phyloP scores from a whole-genome alignment of 2,113 vertebrate genomes.

The Takifugu bimaculatus region DNA sequence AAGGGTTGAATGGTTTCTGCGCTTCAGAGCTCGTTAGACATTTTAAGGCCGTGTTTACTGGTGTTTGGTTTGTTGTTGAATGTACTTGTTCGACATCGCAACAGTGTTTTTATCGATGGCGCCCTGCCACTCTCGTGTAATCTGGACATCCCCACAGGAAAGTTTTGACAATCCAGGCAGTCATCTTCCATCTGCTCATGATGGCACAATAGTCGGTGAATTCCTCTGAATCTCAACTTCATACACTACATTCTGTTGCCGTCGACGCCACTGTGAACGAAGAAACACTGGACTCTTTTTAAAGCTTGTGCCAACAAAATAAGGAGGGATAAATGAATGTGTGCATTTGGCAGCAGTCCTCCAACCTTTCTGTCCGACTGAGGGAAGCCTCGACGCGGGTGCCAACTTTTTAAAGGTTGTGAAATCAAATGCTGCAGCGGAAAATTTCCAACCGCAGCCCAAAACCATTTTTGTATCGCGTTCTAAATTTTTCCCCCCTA shows the following conservation, averaged over 20 bases:
- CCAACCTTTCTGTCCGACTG: slow-evolving; percentile 23
- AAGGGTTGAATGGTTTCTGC: too few relatives aligned
- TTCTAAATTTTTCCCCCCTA: slow-evolving; percentile 18
- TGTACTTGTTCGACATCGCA: too few relatives aligned
- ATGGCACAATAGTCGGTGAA: slow-evolving; percentile 6
- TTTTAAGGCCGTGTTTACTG: slow-evolving; percentile 5
- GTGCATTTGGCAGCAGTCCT: slow-evolving; percentile 25
- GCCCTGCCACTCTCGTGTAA: neutral
- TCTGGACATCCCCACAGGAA: neutral
- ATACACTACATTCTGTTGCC: slow-evolving; percentile 58
- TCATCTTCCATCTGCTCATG: slow-evolving; percentile 5
- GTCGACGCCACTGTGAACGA: slow-evolving; percentile 3
- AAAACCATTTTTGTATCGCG: slow-evolving; percentile 33
- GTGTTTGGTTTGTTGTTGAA: too few relatives aligned
- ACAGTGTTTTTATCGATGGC: neutral
- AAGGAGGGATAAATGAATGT: slow-evolving; percentile 18
- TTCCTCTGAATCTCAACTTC: neutral
- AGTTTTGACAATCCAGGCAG: slow-evolving; percentile 41
- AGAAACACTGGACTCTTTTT: slow-evolving; percentile 23
- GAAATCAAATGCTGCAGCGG: slow-evolving; percentile 41
- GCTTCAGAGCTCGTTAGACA: too few relatives aligned
- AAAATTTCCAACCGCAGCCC: slow-evolving; percentile 47
- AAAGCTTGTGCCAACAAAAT: slow-evolving; percentile 48
- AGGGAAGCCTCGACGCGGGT: slow-evolving; percentile 25
- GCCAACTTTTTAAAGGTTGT: slow-evolving; percentile 35